Evolutionary conservation across 2,797 vertebrate species (phyloP).

Genomic region (Ambastaia sidthimunki): DNA sequence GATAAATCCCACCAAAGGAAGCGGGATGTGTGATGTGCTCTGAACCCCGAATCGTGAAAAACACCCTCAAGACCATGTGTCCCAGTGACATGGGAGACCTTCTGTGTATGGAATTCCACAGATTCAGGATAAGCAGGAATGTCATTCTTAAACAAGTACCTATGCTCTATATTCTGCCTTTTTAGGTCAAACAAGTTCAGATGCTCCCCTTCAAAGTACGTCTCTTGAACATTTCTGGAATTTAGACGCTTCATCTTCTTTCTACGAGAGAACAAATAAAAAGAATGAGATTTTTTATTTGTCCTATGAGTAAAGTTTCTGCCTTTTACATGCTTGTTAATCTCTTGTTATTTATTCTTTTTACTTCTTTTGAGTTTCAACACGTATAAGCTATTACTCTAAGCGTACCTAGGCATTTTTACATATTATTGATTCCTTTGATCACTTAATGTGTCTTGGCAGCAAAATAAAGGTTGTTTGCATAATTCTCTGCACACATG

Average conservation of each 20-base stretch:
- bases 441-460: too few species aligned
- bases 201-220: fast-evolving
- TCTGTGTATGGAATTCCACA: constrained; percentile 51
- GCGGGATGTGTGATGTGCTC: fast-evolving
- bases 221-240: neutral
- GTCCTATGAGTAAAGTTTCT: neutral
- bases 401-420: too few species aligned
- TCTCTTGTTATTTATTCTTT: too few species aligned
- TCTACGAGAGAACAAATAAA: neutral
- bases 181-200: constrained; percentile 49
- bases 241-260: neutral
- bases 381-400: too few species aligned
- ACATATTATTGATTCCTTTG: too few species aligned
- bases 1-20: constrained; percentile 64
- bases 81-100: constrained; percentile 64
- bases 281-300: neutral
- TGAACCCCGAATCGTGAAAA: constrained; percentile 35
- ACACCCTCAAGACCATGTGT: neutral
- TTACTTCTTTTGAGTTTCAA: too few species aligned
- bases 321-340: too few species aligned
- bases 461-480: too few species aligned
- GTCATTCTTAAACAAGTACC: constrained; percentile 15
- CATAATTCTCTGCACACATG: too few species aligned
- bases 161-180: fast-evolving
- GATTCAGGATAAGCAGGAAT: constrained; percentile 54